phyloP scores from a whole-genome alignment of 2,888 invertebrate genomes.

The Acronicta alni region DNA sequence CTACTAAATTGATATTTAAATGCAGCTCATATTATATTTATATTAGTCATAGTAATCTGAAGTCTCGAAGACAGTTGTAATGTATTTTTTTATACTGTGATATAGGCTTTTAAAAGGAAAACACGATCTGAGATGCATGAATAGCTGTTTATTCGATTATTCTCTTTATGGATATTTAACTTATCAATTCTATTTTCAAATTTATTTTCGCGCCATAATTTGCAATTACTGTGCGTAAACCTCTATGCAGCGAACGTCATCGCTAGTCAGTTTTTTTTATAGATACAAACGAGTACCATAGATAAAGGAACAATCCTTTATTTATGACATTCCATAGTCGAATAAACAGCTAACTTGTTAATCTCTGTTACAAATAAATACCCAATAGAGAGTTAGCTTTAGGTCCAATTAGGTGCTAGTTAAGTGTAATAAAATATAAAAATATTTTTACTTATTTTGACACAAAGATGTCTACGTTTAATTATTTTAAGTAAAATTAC shows the following conservation, averaged over 20 bases:
- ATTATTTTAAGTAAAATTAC: conserved; percentile 39
- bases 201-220: not conserved
- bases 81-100: conserved; percentile 87
- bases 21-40: conserved; percentile 45
- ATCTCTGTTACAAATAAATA: conserved; percentile 57
- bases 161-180: no score
- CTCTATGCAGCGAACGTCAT: conserved; percentile 1
- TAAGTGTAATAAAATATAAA: conserved; percentile 57
- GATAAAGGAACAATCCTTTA: not conserved
- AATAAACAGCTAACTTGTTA: conserved; percentile 14
- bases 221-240: not conserved
- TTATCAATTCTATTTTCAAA: not conserved
- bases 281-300: no score
- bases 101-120: conserved; percentile 79
- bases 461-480: conserved; percentile 40
- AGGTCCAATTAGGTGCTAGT: conserved; percentile 70
- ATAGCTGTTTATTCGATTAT: conserved; percentile 13
- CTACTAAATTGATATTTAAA: conserved; percentile 11
- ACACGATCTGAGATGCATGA: conserved; percentile 58
- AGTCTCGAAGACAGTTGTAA: conserved; percentile 72
- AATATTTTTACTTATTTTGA: conserved; percentile 50
- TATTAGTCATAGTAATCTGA: conserved; percentile 56
- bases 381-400: conserved; percentile 57
- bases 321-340: conserved; percentile 1
- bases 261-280: conserved; percentile 3